Evolutionary conservation across 2,113 vertebrate genomes (phyloP).

Genomic region (Lepisosteus oculatus): DNA sequence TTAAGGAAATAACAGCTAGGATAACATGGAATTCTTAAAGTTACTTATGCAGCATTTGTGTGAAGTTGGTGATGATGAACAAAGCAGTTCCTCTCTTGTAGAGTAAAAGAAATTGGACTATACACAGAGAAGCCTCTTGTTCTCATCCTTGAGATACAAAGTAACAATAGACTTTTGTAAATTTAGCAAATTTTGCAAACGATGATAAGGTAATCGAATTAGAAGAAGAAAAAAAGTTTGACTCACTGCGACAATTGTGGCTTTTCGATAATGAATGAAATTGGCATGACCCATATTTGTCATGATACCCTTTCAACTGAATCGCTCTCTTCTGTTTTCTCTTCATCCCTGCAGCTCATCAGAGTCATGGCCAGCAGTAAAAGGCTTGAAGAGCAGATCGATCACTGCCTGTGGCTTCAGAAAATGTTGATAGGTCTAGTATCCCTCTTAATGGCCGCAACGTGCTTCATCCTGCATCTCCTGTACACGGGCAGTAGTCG

Average conservation of each 20-base stretch:
- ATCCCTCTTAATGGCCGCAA: conserved; percentile 68
- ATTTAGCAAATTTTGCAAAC: too few relatives aligned
- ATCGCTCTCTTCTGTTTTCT: conserved; percentile 3
- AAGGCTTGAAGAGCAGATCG: conserved; percentile 83
- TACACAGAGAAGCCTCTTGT: too few relatives aligned
- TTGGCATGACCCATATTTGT: too few relatives aligned
- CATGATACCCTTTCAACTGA: background rate
- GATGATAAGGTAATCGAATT: background rate
- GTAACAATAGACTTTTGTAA: too few relatives aligned
- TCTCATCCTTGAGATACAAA: too few relatives aligned
- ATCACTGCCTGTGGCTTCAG: conserved; percentile 83
- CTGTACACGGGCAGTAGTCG: conserved; percentile 33
- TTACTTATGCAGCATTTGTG: too few relatives aligned
- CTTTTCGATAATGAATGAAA: background rate
- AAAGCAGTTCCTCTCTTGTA: too few relatives aligned
- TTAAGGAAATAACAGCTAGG: too few relatives aligned
- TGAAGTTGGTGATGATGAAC: too few relatives aligned
- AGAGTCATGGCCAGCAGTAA: conserved; percentile 71
- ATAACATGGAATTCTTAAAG: too few relatives aligned
- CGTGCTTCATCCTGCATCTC: conserved; percentile 69
- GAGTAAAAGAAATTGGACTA: too few relatives aligned
- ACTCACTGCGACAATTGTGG: background rate
- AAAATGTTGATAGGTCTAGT: conserved; percentile 76
- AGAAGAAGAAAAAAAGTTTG: background rate
- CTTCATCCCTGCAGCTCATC: conserved; percentile 70